These are phyloP conservation scores for Bombus pascuorum DNA, from an alignment of 1,140 invertebrate genomes.

Conservation along the genomic window DNA sequence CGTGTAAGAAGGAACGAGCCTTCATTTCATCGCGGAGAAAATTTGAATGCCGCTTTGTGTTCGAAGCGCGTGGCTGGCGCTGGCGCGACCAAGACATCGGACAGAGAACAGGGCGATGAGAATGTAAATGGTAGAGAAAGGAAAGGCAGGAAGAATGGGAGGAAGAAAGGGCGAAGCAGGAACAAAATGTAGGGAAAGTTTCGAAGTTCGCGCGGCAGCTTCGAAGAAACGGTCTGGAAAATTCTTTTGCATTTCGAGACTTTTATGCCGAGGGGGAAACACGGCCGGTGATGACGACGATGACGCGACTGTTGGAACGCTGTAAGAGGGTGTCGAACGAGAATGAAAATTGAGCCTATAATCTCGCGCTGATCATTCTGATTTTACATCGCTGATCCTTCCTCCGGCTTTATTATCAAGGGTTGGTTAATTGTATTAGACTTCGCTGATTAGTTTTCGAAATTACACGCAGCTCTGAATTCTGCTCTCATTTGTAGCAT, in stretches of 20 bases:
- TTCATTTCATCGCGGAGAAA: constrained; percentile 36
- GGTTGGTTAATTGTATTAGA: background rate
- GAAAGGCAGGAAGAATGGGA: background rate
- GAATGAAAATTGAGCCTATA: background rate
- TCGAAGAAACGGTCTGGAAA: constrained; percentile 16
- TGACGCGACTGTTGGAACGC: background rate
- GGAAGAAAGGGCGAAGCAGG: background rate
- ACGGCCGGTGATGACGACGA: background rate
- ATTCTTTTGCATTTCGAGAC: constrained; percentile 36
- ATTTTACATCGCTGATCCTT: background rate
- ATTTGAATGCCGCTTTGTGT: constrained; percentile 47
- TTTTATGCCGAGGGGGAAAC: background rate
- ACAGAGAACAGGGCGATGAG: background rate
- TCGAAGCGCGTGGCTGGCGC: background rate
- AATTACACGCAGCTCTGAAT: no score
- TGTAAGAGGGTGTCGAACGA: background rate
- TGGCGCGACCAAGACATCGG: no score
- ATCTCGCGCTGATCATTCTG: background rate
- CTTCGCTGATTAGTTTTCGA: background rate
- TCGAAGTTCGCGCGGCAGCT: background rate
- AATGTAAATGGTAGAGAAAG: background rate
- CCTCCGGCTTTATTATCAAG: no score
- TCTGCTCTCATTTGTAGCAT: no score
- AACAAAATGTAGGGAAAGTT: constrained; percentile 5
- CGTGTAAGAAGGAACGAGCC: background rate